phyloP scores from a whole-genome alignment of 2,797 vertebrate species.

The Salmo trutta region DNA sequence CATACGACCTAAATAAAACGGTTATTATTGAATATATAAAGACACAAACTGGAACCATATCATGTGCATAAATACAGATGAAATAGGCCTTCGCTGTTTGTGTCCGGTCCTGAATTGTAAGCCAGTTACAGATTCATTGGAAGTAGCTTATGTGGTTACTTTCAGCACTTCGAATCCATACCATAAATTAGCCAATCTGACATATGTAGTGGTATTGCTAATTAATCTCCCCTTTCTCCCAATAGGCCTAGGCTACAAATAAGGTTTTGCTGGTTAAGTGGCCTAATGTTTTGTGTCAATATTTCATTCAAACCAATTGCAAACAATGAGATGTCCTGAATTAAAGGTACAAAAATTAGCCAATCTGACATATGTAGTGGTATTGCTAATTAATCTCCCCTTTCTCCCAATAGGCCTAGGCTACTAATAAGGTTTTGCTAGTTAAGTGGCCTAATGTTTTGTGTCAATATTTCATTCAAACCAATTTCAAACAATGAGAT shows the following conservation, averaged over 20 bases:
- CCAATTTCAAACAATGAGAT: background rate
- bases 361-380: no score
- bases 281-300: background rate
- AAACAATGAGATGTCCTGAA: background rate
- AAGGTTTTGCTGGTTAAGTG: background rate
- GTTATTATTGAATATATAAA: background rate
- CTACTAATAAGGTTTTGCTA: background rate
- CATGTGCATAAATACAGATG: background rate
- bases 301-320: background rate
- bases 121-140: background rate
- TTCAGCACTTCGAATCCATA: slow-evolving; percentile 24
- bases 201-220: background rate
- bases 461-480: background rate
- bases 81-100: background rate
- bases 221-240: background rate
- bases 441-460: background rate
- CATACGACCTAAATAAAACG: background rate
- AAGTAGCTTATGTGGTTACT: slow-evolving; percentile 8
- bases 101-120: background rate
- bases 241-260: background rate
- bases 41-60: background rate
- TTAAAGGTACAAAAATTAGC: background rate
- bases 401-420: background rate
- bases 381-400: background rate
- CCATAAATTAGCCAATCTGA: no score